Evolutionary conservation across 2,888 invertebrate genomes (phyloP).

Genomic region (Dastarcus helophoroides): DNA sequence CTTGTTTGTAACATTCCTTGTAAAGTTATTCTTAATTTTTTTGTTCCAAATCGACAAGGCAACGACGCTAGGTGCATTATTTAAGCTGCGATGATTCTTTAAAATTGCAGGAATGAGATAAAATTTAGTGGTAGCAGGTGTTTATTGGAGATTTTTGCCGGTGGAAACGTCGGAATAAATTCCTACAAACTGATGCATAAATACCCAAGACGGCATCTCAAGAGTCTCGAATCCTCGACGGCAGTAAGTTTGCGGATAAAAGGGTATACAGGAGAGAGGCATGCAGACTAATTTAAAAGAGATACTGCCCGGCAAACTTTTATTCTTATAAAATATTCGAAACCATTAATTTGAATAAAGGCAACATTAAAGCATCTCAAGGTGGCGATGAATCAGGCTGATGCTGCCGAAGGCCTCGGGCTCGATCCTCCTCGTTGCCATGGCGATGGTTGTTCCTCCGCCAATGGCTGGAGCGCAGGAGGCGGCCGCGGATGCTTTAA

Average conservation of each 20-base stretch:
- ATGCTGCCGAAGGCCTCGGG: slow-evolving; percentile 30
- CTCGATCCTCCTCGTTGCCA: slow-evolving; percentile 36
- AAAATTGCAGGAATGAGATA: no score
- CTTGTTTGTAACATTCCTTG: no score
- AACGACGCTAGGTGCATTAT: no score
- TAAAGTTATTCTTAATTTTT: no score
- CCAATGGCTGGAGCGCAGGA: slow-evolving; percentile 34
- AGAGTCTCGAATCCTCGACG: no score
- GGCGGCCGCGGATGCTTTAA: slow-evolving; percentile 35
- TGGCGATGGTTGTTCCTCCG: slow-evolving; percentile 33
- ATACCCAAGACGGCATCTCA: no score
- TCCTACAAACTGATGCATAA: no score
- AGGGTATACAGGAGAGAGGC: slow-evolving; percentile 13
- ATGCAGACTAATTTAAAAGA: slow-evolving; percentile 32
- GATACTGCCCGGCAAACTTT: slow-evolving; percentile 30
- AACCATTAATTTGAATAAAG: slow-evolving; percentile 39
- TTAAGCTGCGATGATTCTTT: no score
- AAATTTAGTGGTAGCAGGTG: no score
- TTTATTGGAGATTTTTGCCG: no score
- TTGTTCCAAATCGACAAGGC: no score
- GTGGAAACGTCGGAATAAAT: no score
- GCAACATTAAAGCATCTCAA: slow-evolving; percentile 40
- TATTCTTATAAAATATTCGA: slow-evolving; percentile 36
- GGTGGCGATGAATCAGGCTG: slow-evolving; percentile 38
- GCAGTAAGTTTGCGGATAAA: slow-evolving; percentile 4